phyloP scores from a whole-genome alignment of 1,140 invertebrate species.

The Harpegnathos saltator region DNA sequence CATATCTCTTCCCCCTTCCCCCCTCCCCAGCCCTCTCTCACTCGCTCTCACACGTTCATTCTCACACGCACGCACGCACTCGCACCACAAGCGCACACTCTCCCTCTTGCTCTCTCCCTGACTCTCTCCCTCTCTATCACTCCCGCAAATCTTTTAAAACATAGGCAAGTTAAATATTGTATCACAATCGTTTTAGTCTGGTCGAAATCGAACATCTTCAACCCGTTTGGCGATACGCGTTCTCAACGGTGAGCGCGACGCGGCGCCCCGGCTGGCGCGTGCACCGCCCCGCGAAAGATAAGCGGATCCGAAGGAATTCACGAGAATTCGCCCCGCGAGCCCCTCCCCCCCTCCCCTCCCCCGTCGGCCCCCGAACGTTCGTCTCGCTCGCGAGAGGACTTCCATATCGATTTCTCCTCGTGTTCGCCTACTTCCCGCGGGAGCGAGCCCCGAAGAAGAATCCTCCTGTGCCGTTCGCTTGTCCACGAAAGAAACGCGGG shows the following conservation, averaged over 20 bases:
- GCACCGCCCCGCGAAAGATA: conserved; percentile 46
- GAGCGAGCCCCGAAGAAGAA: conserved; percentile 51
- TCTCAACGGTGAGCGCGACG: conserved; percentile 74
- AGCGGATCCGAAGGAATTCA: conserved; percentile 35
- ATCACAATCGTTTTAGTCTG: conserved; percentile 85
- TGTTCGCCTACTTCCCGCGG: conserved; percentile 40
- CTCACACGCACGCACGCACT: neutral
- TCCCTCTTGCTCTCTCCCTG: conserved; percentile 6
- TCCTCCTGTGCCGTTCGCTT: conserved; percentile 67
- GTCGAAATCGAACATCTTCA: conserved; percentile 85
- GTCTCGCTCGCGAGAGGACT: too few relatives aligned
- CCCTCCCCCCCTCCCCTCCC: too few relatives aligned
- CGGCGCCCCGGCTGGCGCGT: conserved; percentile 60
- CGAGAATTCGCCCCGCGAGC: conserved; percentile 38
- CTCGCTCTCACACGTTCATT: conserved; percentile 3
- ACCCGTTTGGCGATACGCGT: conserved; percentile 82
- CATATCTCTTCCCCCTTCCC: conserved; percentile 30
- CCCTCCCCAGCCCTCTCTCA: conserved; percentile 29
- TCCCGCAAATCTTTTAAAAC: conserved; percentile 77
- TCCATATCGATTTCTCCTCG: conserved; percentile 56
- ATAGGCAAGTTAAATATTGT: conserved; percentile 86
- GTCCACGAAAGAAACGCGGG: conserved; percentile 66
- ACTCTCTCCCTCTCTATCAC: conserved; percentile 19
- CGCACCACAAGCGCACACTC: neutral
- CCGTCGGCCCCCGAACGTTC: too few relatives aligned